These are phyloP conservation scores for Acanthosepion lycidas DNA, from an alignment of 2,888 invertebrate species.

Conservation along the genomic window DNA sequence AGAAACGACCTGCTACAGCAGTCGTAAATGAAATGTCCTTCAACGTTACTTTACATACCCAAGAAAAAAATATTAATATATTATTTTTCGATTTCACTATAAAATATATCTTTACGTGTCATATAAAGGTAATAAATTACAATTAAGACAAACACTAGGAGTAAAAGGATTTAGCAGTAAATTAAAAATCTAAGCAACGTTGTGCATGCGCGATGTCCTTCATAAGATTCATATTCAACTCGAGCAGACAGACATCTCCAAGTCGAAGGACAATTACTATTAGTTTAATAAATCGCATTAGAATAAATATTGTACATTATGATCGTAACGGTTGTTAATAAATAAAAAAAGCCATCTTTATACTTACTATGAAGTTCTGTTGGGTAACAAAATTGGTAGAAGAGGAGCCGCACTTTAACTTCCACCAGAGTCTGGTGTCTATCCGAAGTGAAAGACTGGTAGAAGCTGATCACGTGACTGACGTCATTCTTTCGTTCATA, in stretches of 20 bases:
- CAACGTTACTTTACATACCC: too few relatives aligned
- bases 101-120: too few relatives aligned
- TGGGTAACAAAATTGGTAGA: not conserved
- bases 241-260: not conserved
- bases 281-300: not conserved
- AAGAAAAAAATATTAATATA: too few relatives aligned
- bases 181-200: not conserved
- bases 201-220: not conserved
- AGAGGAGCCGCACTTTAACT: not conserved
- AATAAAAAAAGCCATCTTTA: not conserved
- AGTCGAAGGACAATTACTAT: not conserved
- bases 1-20: too few relatives aligned
- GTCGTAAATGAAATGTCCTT: too few relatives aligned
- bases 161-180: not conserved
- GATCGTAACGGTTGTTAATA: not conserved
- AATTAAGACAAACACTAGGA: too few relatives aligned
- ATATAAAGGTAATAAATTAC: too few relatives aligned
- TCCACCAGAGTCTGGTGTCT: conserved; percentile 6
- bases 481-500: conserved; percentile 24
- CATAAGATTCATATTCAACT: not conserved
- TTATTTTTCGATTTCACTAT: too few relatives aligned
- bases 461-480: conserved; percentile 34
- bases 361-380: not conserved
- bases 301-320: not conserved
- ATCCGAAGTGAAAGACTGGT: conserved; percentile 35